A percentile compares a stretch with the other conserved stretches of the same genome.
phyloP scores from a whole-genome alignment of 2,797 vertebrate species.

The Enteromius treurensis region DNA sequence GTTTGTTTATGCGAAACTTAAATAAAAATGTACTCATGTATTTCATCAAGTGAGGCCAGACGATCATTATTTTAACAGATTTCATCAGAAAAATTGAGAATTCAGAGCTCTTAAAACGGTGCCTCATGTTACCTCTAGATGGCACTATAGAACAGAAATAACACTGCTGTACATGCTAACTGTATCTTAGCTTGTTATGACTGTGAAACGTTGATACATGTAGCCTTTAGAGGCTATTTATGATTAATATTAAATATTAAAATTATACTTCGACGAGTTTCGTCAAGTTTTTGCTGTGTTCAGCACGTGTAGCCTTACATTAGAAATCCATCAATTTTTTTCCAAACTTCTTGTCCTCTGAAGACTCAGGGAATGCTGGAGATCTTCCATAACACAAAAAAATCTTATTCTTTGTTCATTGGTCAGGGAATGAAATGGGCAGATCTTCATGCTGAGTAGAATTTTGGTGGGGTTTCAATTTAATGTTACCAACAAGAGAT shows the following conservation, averaged over 20 bases:
- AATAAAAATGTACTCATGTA: not conserved
- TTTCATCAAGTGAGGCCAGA: not conserved
- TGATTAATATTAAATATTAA: not conserved
- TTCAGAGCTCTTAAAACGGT: not conserved
- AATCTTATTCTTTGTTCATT: not conserved
- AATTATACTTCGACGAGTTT: not conserved
- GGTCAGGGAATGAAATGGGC: not conserved
- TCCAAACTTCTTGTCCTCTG: not conserved
- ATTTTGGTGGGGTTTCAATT: not conserved
- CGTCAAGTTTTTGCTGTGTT: not conserved
- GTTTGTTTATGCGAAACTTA: not conserved
- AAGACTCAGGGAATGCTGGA: not conserved
- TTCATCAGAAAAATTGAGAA: not conserved
- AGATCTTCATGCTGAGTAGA: not conserved
- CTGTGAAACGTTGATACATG: not conserved
- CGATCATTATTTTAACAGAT: not conserved
- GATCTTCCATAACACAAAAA: not conserved
- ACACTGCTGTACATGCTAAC: not conserved
- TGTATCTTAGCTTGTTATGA: not conserved
- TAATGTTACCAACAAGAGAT: not conserved
- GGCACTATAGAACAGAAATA: slow-evolving; percentile 1
- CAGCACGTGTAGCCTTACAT: not conserved
- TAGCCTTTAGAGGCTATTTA: not conserved
- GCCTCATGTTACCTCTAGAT: slow-evolving; percentile 19
- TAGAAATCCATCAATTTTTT: not conserved